These are phyloP conservation scores for Ctenoplectra terminalis DNA, from an alignment of 1,140 invertebrate species.

Conservation along the genomic window DNA sequence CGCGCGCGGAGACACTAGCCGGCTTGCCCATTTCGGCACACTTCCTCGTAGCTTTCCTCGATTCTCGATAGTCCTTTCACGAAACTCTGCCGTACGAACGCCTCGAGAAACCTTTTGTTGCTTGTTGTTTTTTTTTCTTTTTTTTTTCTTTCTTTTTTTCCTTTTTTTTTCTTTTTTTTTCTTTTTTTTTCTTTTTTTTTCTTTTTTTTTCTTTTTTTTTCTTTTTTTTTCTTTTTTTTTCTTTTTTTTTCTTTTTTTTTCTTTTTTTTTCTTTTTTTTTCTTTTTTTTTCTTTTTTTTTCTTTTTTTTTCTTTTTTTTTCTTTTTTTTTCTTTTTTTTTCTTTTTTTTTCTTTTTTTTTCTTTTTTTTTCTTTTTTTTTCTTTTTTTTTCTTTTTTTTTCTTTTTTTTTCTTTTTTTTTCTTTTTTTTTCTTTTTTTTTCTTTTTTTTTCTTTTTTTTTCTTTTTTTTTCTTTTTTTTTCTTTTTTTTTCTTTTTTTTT, in stretches of 20 bases:
- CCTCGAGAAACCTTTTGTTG: conserved; percentile 31
- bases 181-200: too few relatives aligned
- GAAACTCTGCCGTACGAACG: conserved; percentile 7
- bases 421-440: background rate
- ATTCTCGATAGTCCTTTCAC: conserved; percentile 35
- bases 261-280: conserved; percentile 4
- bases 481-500: background rate
- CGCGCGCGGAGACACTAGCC: conserved; percentile 13
- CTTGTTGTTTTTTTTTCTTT: background rate
- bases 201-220: too few relatives aligned
- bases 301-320: too few relatives aligned
- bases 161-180: too few relatives aligned
- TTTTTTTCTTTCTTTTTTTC: too few relatives aligned
- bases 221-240: background rate
- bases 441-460: too few relatives aligned
- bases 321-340: too few relatives aligned
- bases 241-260: too few relatives aligned
- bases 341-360: conserved; percentile 7
- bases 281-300: background rate
- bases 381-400: too few relatives aligned
- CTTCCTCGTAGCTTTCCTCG: background rate
- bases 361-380: background rate
- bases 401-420: conserved; percentile 15
- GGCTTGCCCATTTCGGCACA: conserved; percentile 31
- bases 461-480: too few relatives aligned